Evolutionary conservation across 2,888 invertebrate species (phyloP).

Genomic region (Leucophenga maculata): DNA sequence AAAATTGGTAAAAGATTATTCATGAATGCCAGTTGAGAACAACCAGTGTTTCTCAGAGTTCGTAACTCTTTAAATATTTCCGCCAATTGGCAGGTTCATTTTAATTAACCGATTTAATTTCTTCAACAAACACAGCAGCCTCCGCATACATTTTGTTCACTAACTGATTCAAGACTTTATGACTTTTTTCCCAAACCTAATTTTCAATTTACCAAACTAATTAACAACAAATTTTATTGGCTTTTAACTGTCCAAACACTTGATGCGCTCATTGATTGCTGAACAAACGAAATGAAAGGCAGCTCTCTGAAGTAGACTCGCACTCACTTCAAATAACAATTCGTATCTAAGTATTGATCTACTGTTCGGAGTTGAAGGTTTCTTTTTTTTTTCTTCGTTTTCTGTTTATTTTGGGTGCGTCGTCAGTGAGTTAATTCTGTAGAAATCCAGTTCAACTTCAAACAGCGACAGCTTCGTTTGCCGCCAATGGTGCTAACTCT

Average conservation of each 20-base stretch:
- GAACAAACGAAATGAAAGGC: slow-evolving; percentile 35
- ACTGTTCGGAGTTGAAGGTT: slow-evolving; percentile 51
- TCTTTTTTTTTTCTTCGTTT: slow-evolving; percentile 48
- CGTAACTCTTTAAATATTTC: no score
- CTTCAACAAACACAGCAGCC: slow-evolving; percentile 47
- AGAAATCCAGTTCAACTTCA: slow-evolving; percentile 35
- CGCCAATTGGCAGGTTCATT: slow-evolving; percentile 50
- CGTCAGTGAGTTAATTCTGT: slow-evolving; percentile 36
- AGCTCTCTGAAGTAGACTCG: neutral
- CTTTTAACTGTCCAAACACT: slow-evolving; percentile 61
- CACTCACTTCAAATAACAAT: slow-evolving; percentile 29
- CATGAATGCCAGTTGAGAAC: neutral
- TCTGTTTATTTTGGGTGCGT: slow-evolving; percentile 26
- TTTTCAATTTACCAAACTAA: slow-evolving; percentile 64
- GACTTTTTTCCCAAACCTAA: slow-evolving; percentile 57
- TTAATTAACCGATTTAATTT: slow-evolving; percentile 54
- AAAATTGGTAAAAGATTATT: neutral
- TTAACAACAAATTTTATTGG: slow-evolving; percentile 63
- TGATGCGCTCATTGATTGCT: slow-evolving; percentile 23
- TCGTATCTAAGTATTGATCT: slow-evolving; percentile 55
- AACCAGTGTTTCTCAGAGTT: no score
- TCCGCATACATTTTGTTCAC: no score
- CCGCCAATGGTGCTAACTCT: neutral
- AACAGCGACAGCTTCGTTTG: neutral
- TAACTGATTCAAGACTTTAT: slow-evolving; percentile 32